Base-by-base conservation (phyloP, 1,140 invertebrate genomes). In the Dreissena polymorpha region DNA sequence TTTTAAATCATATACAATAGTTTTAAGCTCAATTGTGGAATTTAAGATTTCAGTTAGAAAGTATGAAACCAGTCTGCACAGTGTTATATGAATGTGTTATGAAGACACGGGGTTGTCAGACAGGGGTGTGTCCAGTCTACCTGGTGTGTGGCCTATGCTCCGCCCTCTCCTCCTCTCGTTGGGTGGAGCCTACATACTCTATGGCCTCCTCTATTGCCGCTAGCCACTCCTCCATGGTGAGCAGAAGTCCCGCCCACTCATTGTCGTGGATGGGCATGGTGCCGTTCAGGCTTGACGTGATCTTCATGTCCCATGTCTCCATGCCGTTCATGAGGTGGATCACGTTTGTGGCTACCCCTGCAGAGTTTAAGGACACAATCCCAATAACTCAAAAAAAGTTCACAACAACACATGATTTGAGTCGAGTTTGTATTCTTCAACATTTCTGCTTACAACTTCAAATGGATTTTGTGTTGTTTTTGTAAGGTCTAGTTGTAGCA, bases 141-240 rank as follows among this genome's bases (percentile, higher is more conserved):
- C 87, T 91, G 67, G 84, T 83, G 83, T 92, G 90, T 73, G 82
- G 85, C 79, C 84, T 87, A n/a, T 78, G 79, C 29, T 89, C 88
- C 21, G 83, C 85, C 23, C 88, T 71, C 8, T 91, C 90, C 21
- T 89, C 89, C 73, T 90, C 88, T 18, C 83, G 87, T 77, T 89
- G 87, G 1, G 89, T 90, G 25, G 86, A 84, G 23, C 91, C 91
- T 70, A 91, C 87, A 71, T 89, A 87, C 86, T 87, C 76, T n/a
- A 87, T 18, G 12, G 87, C 86, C 18, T 88, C 73, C 63, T 90
- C 87, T 0, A 92, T 79, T 3, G 77, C 64, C n/a, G 55, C 39
- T 39, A 89, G 65, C 92, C 92, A 93, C 21, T 93, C 92, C 71
- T 93, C 92, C 86, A 93, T 86, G 18, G 86, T 77, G 13, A 90